These are phyloP conservation scores for Meleagris gallopavo DNA, from an alignment of 2,113 vertebrate genomes.

Conservation along the genomic window DNA sequence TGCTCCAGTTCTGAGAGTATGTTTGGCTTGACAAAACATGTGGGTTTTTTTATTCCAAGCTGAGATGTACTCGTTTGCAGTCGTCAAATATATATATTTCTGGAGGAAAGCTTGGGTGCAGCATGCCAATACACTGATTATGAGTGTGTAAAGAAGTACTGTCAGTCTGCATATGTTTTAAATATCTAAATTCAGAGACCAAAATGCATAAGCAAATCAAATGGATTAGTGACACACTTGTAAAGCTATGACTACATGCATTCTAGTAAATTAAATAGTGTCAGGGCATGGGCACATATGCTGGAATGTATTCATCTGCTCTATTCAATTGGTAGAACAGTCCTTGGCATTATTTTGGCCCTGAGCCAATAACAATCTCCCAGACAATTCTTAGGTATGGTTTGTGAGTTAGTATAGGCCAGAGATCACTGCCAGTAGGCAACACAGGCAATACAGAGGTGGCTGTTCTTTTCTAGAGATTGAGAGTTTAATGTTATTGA, in stretches of 20 bases:
- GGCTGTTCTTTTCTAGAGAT: slow-evolving; percentile 35
- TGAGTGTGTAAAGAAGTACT: slow-evolving; percentile 20
- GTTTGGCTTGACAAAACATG: slow-evolving; percentile 35
- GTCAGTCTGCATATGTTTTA: slow-evolving; percentile 45
- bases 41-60: slow-evolving; percentile 2
- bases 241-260: background rate
- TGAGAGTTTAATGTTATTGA: slow-evolving; percentile 48
- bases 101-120: slow-evolving; percentile 8
- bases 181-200: slow-evolving; percentile 15
- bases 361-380: background rate
- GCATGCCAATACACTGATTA: slow-evolving; percentile 14
- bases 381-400: slow-evolving; percentile 20
- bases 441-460: slow-evolving; percentile 23
- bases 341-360: background rate
- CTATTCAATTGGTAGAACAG: background rate
- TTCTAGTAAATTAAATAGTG: slow-evolving; percentile 9
- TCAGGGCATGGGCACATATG: background rate
- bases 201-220: background rate
- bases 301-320: background rate
- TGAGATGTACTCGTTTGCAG: slow-evolving; percentile 29
- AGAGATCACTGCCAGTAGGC: slow-evolving; percentile 26
- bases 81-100: slow-evolving; percentile 50
- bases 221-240: background rate
- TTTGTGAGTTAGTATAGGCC: background rate
- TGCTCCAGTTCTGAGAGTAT: slow-evolving; percentile 7